Base-by-base conservation (phyloP, 2,113 vertebrate species). In the Nothobranchius kuhntae region DNA sequence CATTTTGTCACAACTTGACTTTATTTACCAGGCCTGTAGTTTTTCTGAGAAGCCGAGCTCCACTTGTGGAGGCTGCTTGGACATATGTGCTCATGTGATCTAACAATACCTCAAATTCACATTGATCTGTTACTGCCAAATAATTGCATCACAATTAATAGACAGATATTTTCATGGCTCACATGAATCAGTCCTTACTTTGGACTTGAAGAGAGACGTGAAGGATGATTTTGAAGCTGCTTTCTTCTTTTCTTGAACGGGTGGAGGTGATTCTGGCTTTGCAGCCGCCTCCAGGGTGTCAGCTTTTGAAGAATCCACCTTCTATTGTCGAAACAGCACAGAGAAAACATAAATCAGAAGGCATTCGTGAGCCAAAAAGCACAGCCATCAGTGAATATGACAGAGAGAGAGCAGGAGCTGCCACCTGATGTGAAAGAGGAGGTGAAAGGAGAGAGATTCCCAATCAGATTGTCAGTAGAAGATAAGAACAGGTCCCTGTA, bases 81-180 rank as follows among this genome's bases (percentile, higher is more conserved):
- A 91, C 80, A 67, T 85, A 88, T 72, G 86, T 76, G 52, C 68
- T 86, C 89, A 91, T 81, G 71, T 86, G 73, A 63, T 89, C 83
- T 82, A 92, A 81, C 81, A 91, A 66, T 75, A 71, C 90, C 90
- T 92, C 88, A 86, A 88, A 89, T 87, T 86, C 78, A 90, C 71
- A 88, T 71, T 58, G 62, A 73, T 71, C 50, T 67, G 68, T 89
- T 89, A 89, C 61, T 66, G 53, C 73, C 54, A 45, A 9, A 12
- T 56, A 6, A 62, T 61, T 35, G 7, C 17, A 44, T 11, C 60
- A 63, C 38, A 73, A 15, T 58, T 59, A 13, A 72, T 30, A 14
- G 14, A 46, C 15, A 51, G 26, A 73, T 0, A 68, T 54, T 56
- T 71, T 69, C 0, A 71, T 26, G 44, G 50, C 54, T 69, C 10